Base-by-base conservation (phyloP, 2,888 invertebrate genomes). In the Magallana nippona region DNA sequence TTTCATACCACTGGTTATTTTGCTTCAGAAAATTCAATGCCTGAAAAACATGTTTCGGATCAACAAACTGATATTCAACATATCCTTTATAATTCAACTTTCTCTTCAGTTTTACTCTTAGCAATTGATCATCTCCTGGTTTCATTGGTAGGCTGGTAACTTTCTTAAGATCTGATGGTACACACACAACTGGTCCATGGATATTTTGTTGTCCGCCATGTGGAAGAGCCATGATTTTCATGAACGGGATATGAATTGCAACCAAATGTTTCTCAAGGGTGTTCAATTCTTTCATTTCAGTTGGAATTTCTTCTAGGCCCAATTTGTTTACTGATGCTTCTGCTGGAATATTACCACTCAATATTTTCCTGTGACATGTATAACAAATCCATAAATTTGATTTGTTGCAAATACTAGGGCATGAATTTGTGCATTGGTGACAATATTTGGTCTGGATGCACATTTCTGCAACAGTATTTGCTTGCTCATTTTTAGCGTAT, bases 111-210 rank as follows among this genome's bases (percentile, higher is more conserved):
- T 88, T 87, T 13, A 88, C 81, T 79, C 71, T 44, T 27, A 88
- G 80, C 17, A 87, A 55, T 56, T 81, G 62, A 22, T 79, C 56
- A 22, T 84, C 80, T 19, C 79, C 71, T 71, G 78, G 56, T 32
- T 13, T 8, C 78, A 87, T 79, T 58, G 88, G 88, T 22, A 88
- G 60, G 27, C 79, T 60, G 77, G 81, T n/a, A 57, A 83, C 81
- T 55, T 83, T 80, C 62, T 83, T 82, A 1, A 87, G 80, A 77
- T 88, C 78, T 78, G 86, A 60, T 63, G 88, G 88, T 5, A 89
- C 87, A 87, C 87, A 86, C 17, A 88, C 84, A 55, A 89, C 86
- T 57, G 87, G 88, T 32, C 89, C 88, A 84, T 84, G 85, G 10
- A 88, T 71, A 63, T 84, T 84, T 10, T 86, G 78, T 78, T 89